These are phyloP conservation scores for Syngnathus rostellatus DNA, from an alignment of 2,797 vertebrate species.

Conservation along the genomic window DNA sequence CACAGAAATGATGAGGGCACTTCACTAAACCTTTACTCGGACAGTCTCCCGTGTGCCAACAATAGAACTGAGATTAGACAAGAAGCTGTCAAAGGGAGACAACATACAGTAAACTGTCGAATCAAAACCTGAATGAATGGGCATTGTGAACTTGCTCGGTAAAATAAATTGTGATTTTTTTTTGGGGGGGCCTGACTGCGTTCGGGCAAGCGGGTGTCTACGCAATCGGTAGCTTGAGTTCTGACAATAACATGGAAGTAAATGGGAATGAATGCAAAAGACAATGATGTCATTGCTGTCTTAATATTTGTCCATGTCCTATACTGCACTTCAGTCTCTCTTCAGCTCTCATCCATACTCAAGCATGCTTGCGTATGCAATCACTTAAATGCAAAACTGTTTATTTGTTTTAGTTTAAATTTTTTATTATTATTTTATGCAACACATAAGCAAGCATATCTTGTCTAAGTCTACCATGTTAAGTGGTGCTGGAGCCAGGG, in stretches of 20 bases:
- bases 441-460: background rate
- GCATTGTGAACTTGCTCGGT: conserved; percentile 9
- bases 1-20: conserved; percentile 49
- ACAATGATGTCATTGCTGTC: background rate
- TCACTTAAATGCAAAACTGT: background rate
- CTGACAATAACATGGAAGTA: background rate
- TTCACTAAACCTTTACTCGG: conserved; percentile 50
- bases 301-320: too few species aligned
- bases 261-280: background rate
- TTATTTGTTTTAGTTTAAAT: too few species aligned
- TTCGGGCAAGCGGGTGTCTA: background rate
- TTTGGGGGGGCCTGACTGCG: too few species aligned
- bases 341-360: background rate
- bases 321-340: too few species aligned
- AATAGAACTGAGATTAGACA: conserved; percentile 57
- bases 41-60: conserved; percentile 49
- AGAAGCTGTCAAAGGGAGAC: conserved; percentile 20
- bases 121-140: conserved; percentile 14
- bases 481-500: too few species aligned
- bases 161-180: background rate
- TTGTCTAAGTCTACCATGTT: too few species aligned
- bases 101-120: conserved; percentile 11
- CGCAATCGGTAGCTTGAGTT: background rate
- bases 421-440: background rate
- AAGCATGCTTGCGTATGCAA: background rate